Evolutionary conservation across 2,888 invertebrate genomes (phyloP), one percentile per base, ranked within the genome.

Genomic region (Sinhomidia bicolor): DNA sequence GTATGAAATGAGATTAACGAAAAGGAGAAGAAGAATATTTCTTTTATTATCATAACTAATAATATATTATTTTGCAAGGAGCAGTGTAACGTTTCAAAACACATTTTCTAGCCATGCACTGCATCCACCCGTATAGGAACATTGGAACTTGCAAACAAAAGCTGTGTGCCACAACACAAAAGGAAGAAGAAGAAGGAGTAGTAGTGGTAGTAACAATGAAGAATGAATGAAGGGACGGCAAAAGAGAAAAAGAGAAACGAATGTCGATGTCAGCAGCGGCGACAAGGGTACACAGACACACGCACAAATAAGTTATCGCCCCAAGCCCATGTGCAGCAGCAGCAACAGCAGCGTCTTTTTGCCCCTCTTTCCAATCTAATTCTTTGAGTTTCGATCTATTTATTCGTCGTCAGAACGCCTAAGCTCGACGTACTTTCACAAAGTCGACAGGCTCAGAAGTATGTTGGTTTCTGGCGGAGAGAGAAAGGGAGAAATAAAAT

Each of bases 381-480:
- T 57, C 17, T 65, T 65, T 65, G 65, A 65, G n/a, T 65, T 65
- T 65, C 65, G 5, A 32, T 65, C 65, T 65, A 7, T 65, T 65
- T 65, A 65, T 65, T 65, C 65, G 26, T 17, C 23, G 17, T 23
- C 5, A n/a, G 57, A 3, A 20, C 47, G 17, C 4, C 57, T 57
- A 1, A 12, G 65, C n/a, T n/a, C n/a, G 60, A 6, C 5, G 54
- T 17, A 14, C 12, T n/a, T 6, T 12, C 54, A 17, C 54, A 44
- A 44, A 44, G 44, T 12, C 44, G 44, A 44, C 44, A 44, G 9
- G 9, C 44, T 44, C n/a, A n/a, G n/a, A n/a, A n/a, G n/a, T n/a
- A n/a, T n/a, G n/a, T n/a, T n/a, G n/a, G n/a, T n/a, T n/a, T n/a
- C n/a, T n/a, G n/a, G n/a, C n/a, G n/a, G 51, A n/a, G 17, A 51